phyloP scores from a whole-genome alignment of 2,113 vertebrate species.

The Ophthalmolycus amberensis region DNA sequence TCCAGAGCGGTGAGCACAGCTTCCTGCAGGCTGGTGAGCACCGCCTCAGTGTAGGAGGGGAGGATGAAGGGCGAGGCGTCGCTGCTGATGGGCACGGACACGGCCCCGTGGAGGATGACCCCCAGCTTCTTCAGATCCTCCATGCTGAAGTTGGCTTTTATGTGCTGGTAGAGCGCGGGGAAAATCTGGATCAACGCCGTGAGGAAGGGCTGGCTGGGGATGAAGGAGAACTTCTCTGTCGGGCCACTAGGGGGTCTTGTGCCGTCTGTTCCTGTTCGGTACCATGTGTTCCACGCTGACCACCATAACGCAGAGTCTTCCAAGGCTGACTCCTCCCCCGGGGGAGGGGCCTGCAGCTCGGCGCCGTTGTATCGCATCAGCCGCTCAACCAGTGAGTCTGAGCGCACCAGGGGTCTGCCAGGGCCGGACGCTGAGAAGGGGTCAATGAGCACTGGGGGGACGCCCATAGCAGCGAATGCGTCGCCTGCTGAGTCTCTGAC shows the following conservation, averaged over 20 bases:
- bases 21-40: slow-evolving; percentile 97
- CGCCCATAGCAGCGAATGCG: slow-evolving; percentile 87
- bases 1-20: slow-evolving; percentile 95
- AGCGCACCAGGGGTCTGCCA: slow-evolving; percentile 90
- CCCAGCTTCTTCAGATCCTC: slow-evolving; percentile 95
- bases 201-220: slow-evolving; percentile 98
- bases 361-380: slow-evolving; percentile 85
- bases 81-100: slow-evolving; percentile 98
- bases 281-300: slow-evolving; percentile 99
- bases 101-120: slow-evolving; percentile 93
- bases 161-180: slow-evolving; percentile 97
- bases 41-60: slow-evolving; percentile 96
- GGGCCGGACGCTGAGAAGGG: slow-evolving; percentile 87
- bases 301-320: slow-evolving; percentile 97
- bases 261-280: slow-evolving; percentile 93
- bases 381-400: slow-evolving; percentile 92
- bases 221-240: slow-evolving; percentile 91
- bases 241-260: slow-evolving; percentile 88
- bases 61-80: slow-evolving; percentile 99
- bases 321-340: slow-evolving; percentile 88
- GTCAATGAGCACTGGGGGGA: slow-evolving; percentile 88
- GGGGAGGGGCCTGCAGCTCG: slow-evolving; percentile 76
- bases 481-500: slow-evolving; percentile 87
- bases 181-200: slow-evolving; percentile 98
- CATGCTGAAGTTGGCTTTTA: slow-evolving; percentile 97